Evolutionary conservation across 2,797 vertebrate species (phyloP).

Genomic region (Esox masquinongy): DNA sequence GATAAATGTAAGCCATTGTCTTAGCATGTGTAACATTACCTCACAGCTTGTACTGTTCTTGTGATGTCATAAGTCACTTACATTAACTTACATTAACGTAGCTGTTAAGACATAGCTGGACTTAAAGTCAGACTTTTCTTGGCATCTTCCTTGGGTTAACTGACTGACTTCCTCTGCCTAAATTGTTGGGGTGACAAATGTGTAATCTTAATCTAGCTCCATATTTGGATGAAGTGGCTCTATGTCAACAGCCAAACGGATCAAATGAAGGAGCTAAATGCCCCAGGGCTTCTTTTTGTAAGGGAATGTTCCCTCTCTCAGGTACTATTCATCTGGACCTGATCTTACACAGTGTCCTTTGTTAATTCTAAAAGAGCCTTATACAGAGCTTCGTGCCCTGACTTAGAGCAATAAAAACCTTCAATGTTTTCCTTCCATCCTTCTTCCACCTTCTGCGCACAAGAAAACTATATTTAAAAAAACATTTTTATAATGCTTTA

Average conservation of each 20-base stretch:
- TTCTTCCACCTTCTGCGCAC: not conserved
- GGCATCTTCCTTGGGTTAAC: not conserved
- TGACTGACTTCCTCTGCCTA: not conserved
- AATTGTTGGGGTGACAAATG: conserved; percentile 3
- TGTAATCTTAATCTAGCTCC: not conserved
- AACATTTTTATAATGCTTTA: not conserved
- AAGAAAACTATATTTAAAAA: conserved; percentile 11
- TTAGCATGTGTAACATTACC: not conserved
- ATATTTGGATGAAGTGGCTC: conserved; percentile 28
- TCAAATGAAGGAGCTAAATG: conserved; percentile 19
- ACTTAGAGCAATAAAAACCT: not conserved
- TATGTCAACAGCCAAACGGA: conserved; percentile 17
- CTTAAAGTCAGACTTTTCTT: not conserved
- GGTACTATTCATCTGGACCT: conserved; percentile 22
- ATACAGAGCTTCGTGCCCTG: not conserved
- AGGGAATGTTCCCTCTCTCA: conserved; percentile 24
- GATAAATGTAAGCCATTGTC: not conserved
- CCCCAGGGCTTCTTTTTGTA: conserved; percentile 17
- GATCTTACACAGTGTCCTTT: conserved; percentile 21
- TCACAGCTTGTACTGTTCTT: not conserved
- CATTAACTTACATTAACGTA: not conserved
- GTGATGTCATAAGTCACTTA: not conserved
- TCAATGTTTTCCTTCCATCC: conserved; percentile 1
- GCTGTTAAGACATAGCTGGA: not conserved
- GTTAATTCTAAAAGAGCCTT: not conserved